Evolutionary conservation across 2,113 vertebrate genomes (phyloP), one percentile per base, ranked within the genome.

Genomic region (Phoxinus phoxinus): DNA sequence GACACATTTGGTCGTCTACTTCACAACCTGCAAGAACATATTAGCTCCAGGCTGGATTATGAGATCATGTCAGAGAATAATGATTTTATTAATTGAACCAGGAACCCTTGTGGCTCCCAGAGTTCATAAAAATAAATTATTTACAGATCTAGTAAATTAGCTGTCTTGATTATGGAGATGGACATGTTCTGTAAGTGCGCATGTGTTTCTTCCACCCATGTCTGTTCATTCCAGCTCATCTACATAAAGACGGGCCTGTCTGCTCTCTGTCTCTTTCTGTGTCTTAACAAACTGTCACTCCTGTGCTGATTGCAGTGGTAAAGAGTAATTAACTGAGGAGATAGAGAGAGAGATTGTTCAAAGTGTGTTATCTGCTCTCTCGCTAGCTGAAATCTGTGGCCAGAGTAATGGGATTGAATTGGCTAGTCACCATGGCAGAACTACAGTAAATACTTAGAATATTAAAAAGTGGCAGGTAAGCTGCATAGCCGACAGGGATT

Each of bases 401-500:
- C 30, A 23, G 78, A 73, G 21, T 81, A 87, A 85, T 87, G 44
- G 83, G 79, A 87, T 81, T 87, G 76, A 81, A 81, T 73, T 51
- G 74, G 72, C 63, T 48, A 58, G 61, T 61, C 65, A 63, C 51
- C 63, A 83, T 83, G 48, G 32, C 48, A 58, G 63, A 37, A n/a
- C 80, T 69, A 58, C 76, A 75, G 77, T 75, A 56, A 75, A 81
- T 58, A 85, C 86, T 81, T 75, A 32, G 77, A 9, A n/a, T 81
- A 81, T 84, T 74, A 84, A 84, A 84, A 72, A 72, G 25, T 61
- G 58, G 3, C 67, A 46, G 65, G 69, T 58, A 84, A 41, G 27
- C 79, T 81, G 58, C n/a, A 17, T 30, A 51, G 61, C 63, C 46
- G 41, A 59, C 21, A 30, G 76, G 78, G 77, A 79, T 87, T 56